Evolutionary conservation across 2,797 vertebrate genomes (phyloP).

Genomic region (Brachyrhaphis roseni): DNA sequence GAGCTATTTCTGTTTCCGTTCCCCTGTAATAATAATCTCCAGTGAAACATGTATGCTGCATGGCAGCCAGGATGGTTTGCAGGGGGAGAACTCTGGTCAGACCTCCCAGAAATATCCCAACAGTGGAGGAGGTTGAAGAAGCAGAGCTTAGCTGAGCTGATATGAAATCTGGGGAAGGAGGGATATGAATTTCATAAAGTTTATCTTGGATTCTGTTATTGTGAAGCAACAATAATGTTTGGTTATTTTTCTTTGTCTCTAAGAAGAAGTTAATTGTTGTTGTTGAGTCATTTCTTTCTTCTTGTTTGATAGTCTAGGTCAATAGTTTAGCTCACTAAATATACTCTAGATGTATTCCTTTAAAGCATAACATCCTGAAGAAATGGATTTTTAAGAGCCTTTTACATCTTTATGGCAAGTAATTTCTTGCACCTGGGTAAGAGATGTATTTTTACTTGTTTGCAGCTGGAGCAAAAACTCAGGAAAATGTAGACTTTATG

Average conservation of each 20-base stretch:
- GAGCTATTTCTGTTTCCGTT: slow-evolving; percentile 73
- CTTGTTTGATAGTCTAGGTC: not conserved
- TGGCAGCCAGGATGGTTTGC: slow-evolving; percentile 20
- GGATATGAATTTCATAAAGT: not conserved
- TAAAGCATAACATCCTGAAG: not conserved
- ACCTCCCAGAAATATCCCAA: slow-evolving; percentile 61
- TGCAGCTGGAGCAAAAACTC: not conserved
- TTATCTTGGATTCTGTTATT: not conserved
- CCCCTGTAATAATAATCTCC: slow-evolving; percentile 71
- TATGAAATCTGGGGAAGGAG: not conserved
- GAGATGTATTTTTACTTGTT: not conserved
- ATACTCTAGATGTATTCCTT: not conserved
- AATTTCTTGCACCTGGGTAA: not conserved
- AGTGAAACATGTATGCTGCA: slow-evolving; percentile 52
- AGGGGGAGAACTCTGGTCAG: slow-evolving; percentile 38
- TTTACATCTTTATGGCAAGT: not conserved
- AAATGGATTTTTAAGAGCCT: not conserved
- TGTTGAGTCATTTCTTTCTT: not conserved
- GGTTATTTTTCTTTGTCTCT: not conserved
- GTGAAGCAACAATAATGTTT: not conserved
- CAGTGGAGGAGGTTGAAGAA: slow-evolving; percentile 32
- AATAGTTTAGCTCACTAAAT: not conserved
- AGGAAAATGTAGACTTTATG: not conserved
- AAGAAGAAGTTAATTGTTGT: not conserved
- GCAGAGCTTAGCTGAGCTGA: not conserved